These are phyloP conservation scores for Hydrozoanthus gracilis DNA, from an alignment of 92 coral and sea anemone species.

Conservation along the genomic window DNA sequence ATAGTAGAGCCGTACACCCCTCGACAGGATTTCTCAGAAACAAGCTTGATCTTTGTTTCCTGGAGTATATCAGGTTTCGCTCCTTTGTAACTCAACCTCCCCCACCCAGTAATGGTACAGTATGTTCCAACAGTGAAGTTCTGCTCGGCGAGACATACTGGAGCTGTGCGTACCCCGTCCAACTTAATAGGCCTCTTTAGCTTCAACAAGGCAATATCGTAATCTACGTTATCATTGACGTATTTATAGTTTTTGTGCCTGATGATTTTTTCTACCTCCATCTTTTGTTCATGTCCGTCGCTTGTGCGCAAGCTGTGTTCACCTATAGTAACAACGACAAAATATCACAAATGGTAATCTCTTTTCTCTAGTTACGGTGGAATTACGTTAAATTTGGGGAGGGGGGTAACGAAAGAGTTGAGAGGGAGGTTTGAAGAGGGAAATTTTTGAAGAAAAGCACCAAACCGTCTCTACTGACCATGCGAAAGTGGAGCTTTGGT, in stretches of 20 bases:
- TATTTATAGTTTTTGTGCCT: slow-evolving; percentile 25
- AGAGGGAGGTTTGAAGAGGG: too few species aligned
- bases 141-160: slow-evolving; percentile 16
- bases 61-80: slow-evolving; percentile 23
- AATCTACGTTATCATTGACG: not conserved
- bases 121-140: slow-evolving; percentile 34
- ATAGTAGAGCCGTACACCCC: slow-evolving; percentile 26
- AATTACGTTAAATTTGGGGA: too few species aligned
- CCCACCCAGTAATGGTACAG: slow-evolving; percentile 50
- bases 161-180: slow-evolving; percentile 27
- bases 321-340: not conserved
- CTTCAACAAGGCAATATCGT: slow-evolving; percentile 34
- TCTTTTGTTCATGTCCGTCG: slow-evolving; percentile 37
- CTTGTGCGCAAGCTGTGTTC: slow-evolving; percentile 31
- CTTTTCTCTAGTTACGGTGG: not conserved
- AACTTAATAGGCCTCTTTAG: slow-evolving; percentile 34
- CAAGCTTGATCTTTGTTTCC: slow-evolving; percentile 28
- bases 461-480: too few species aligned
- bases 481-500: too few species aligned
- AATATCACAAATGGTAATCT: too few species aligned
- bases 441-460: too few species aligned
- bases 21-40: slow-evolving; percentile 27
- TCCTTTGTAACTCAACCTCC: slow-evolving; percentile 23
- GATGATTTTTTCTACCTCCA: slow-evolving; percentile 41
- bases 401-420: too few species aligned